Evolutionary conservation across 2,113 vertebrate genomes (phyloP).

Genomic region (Oreochromis aureus): DNA sequence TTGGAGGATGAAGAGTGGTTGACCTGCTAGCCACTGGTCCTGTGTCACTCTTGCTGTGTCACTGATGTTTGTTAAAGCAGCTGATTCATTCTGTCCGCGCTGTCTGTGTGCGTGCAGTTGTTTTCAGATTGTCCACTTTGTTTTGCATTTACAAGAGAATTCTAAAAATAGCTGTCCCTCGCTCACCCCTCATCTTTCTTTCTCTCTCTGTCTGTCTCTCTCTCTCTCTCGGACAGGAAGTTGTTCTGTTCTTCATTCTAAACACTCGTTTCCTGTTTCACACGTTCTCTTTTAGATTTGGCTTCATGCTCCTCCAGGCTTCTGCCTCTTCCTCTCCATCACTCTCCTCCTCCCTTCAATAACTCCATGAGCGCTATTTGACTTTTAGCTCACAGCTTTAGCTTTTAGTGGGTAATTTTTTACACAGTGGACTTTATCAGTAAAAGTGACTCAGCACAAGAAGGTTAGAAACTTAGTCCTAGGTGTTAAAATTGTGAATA

Average conservation of each 20-base stretch:
- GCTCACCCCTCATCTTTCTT: background rate
- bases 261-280: slow-evolving; percentile 75
- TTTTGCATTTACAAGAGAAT: slow-evolving; percentile 25
- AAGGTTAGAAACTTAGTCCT: background rate
- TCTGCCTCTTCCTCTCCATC: background rate
- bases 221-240: slow-evolving; percentile 65
- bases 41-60: background rate
- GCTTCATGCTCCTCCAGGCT: background rate
- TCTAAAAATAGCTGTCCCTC: slow-evolving; percentile 39
- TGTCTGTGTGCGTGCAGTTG: background rate
- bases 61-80: background rate
- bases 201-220: background rate
- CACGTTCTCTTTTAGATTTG: slow-evolving; percentile 43
- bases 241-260: slow-evolving; percentile 69
- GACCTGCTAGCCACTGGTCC: background rate
- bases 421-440: background rate
- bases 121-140: slow-evolving; percentile 10
- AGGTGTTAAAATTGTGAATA: background rate
- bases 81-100: background rate
- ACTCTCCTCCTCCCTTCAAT: background rate
- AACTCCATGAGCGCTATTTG: background rate
- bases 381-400: background rate
- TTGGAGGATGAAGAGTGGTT: background rate
- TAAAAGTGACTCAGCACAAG: background rate
- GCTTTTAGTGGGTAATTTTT: background rate